Evolutionary conservation across 2,888 invertebrate genomes (phyloP).

Genomic region (Rhyacophila evoluta): DNA sequence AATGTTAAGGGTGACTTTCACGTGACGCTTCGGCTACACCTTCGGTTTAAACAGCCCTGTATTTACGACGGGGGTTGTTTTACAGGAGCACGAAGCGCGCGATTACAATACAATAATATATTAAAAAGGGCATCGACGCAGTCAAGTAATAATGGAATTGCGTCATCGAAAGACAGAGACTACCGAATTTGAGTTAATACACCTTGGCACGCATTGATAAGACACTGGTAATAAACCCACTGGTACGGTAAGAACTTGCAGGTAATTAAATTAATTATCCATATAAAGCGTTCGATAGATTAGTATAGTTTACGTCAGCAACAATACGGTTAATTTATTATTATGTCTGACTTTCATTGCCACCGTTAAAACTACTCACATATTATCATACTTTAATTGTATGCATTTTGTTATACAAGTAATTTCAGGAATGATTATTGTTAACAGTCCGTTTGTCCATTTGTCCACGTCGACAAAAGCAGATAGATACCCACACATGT

Average conservation of each 20-base stretch:
- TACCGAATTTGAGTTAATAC: neutral
- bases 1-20: neutral
- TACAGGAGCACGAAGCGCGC: neutral
- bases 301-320: too few species aligned
- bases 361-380: too few species aligned
- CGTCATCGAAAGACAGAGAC: constrained; percentile 7
- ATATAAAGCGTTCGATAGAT: too few species aligned
- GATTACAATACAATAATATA: constrained; percentile 10
- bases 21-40: neutral
- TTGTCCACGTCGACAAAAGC: too few species aligned
- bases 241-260: neutral
- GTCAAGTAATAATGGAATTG: neutral
- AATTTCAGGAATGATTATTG: too few species aligned
- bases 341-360: too few species aligned
- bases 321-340: too few species aligned
- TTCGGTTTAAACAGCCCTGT: constrained; percentile 1
- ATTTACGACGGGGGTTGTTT: neutral
- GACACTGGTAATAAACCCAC: neutral
- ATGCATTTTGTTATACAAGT: too few species aligned
- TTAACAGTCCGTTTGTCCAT: too few species aligned
- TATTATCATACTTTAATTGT: too few species aligned
- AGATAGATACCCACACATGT: too few species aligned
- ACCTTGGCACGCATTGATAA: constrained; percentile 14
- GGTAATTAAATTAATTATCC: too few species aligned
- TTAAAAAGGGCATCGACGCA: constrained; percentile 14